These are phyloP conservation scores for Euproctis similis DNA, from an alignment of 2,888 invertebrate species.

Conservation along the genomic window DNA sequence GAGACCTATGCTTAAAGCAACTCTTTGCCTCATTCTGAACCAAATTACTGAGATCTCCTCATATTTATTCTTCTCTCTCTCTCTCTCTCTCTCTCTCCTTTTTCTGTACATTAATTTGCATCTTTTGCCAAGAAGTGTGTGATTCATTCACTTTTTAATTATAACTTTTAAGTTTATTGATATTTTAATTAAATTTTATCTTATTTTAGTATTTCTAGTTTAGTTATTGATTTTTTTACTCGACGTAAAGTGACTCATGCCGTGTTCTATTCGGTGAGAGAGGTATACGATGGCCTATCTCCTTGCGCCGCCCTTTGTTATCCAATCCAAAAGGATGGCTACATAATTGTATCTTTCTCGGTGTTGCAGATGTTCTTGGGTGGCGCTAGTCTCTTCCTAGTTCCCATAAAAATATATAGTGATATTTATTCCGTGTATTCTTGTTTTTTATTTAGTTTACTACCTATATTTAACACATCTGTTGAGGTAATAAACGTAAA, in stretches of 20 bases:
- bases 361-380: no score
- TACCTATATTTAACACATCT: no score
- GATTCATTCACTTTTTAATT: constrained; percentile 15
- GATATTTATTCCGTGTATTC: no score
- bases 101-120: constrained; percentile 18
- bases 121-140: constrained; percentile 14
- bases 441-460: no score
- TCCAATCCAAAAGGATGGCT: no score
- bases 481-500: no score
- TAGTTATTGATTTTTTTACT: constrained; percentile 6
- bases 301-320: no score
- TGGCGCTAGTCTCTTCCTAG: no score
- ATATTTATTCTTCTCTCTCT: constrained; percentile 15
- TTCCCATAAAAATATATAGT: no score
- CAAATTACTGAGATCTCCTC: constrained; percentile 29
- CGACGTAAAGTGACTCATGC: constrained; percentile 5
- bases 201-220: constrained; percentile 4
- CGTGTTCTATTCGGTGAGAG: constrained; percentile 8
- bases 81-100: no score
- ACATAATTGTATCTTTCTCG: no score
- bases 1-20: constrained; percentile 4
- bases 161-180: constrained; percentile 9
- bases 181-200: constrained; percentile 7
- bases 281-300: no score
- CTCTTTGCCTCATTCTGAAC: constrained; percentile 16